Evolutionary conservation across 2,888 invertebrate genomes (phyloP), one percentile per base, ranked within the genome.

Genomic region (Malthinus seriepunctatus): DNA sequence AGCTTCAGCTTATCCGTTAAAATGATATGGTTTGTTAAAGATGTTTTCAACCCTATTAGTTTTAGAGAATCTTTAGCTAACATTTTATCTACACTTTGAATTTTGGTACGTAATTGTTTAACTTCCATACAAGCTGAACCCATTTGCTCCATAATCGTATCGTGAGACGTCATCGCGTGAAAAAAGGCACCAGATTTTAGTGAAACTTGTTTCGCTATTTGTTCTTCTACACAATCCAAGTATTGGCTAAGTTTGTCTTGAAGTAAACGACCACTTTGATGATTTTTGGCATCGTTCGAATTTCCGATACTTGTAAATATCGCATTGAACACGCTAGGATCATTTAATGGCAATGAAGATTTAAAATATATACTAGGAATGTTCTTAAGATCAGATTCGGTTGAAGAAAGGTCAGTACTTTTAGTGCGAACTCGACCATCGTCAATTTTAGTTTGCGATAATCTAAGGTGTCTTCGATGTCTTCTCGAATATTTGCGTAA

Each of bases 151-250:
- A 97, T 94, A 48, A 99, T 90, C 31, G 93, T 91, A 76, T 98
- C 97, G 79, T 99, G 98, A 6, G 97, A 97, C 52, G 97, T 89
- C 92, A 99, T 97, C 1, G 97, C 97, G 78, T 95, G 92, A 76
- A 98, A 99, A 81, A 98, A 99, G 11, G 96, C 96, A 69, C 94
- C 94, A 8, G 97, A 97, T 76, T 97, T 95, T 71, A 91, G 89
- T 31, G 97, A 94, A 51, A 97, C 89, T 82, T 97, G 96, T 70
- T 90, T 88, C 4, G 94, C 93, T 75, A 96, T 94, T 79, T 93
- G 89, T 72, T 95, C 91, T 80, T 98, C 97, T 45, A 97, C 93
- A 58, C 93, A 88, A 82, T 98, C 97, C 72, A 98, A 82, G 78
- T 97, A 96, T 76, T 95, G 93, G 73, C 94, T 95, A 38, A 97